Base-by-base conservation (phyloP, 2,797 vertebrate genomes). In the Enteromius mattozi region DNA sequence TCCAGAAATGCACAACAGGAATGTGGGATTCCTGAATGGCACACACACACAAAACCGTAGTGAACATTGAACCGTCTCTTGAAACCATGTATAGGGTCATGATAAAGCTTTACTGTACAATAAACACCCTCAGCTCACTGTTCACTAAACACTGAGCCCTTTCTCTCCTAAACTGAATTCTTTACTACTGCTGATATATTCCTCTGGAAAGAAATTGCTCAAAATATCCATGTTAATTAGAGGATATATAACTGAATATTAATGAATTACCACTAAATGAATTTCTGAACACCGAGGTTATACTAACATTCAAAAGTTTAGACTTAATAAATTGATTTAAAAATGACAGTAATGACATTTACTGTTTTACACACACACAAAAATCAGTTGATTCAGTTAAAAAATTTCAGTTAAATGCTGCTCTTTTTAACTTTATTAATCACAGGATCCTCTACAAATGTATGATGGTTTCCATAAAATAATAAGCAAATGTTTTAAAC, bases 41-140 rank as follows among this genome's bases (percentile, higher is more conserved):
- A 6, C 59, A 78, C 54, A 56, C 70, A 66, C 72, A 74, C 66
- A 89, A 21, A 81, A 86, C 30, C 86, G 83, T 72, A 87, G 72
- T 45, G 65, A 71, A 63, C 37, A 63, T 40, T 42, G 79, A 86
- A 61, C 49, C 13, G 21, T 24, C 63, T 45, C 27, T 37, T 7
- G 40, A 33, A 33, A 51, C 63, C 37, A 40, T 84, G 49, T 49
- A 78, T 45, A 27, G 47, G 27, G 9, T 74, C 71, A 51, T 12
- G 14, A 33, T 47, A 66, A 63, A 63, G 19, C 35, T 45, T 45
- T 37, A 37, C 33, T 77, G 59, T 79, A 47, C 24, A 79, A 66
- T 65, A 33, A 79, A 40, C 59, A 47, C 37, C 56, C 40, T 30
- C 59, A 47, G 40, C 42, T 21, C 10, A 21, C 1, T 42, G 35